phyloP scores from a whole-genome alignment of 1,140 invertebrate species.

The Philopotamus ludificatus region DNA sequence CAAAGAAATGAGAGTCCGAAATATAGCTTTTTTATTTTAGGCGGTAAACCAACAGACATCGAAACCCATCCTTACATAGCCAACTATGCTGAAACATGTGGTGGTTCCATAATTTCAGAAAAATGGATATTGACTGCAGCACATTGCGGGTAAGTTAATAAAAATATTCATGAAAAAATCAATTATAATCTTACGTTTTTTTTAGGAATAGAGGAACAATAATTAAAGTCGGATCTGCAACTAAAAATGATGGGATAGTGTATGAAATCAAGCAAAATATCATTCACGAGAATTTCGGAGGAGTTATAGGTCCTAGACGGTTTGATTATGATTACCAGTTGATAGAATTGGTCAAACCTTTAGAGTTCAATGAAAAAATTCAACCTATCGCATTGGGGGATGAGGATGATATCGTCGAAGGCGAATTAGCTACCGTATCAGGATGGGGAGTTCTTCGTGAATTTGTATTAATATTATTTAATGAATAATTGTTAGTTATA shows the following conservation, averaged over 20 bases:
- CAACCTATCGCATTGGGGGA: conserved; percentile 17
- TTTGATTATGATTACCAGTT: conserved; percentile 34
- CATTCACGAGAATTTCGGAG: conserved; percentile 18
- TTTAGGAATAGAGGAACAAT: not conserved
- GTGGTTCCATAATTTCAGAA: conserved; percentile 12
- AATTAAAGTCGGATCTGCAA: not conserved
- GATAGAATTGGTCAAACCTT: conserved; percentile 14
- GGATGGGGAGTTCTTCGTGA: conserved; percentile 24
- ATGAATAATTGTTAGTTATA: too few relatives aligned
- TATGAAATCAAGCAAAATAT: conserved; percentile 16
- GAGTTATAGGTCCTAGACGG: not conserved
- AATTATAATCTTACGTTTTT: not conserved
- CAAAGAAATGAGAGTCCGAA: not conserved
- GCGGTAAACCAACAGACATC: conserved; percentile 13
- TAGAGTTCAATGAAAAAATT: conserved; percentile 9
- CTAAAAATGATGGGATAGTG: not conserved
- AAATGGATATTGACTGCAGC: conserved; percentile 33
- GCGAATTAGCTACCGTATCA: conserved; percentile 9
- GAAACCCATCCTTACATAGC: conserved; percentile 23
- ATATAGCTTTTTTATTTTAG: too few relatives aligned
- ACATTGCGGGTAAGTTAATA: conserved; percentile 33
- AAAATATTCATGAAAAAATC: not conserved
- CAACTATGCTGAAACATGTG: conserved; percentile 24
- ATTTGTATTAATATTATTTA: conserved; percentile 11
- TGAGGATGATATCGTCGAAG: conserved; percentile 9